These are phyloP conservation scores for Entomyzon cyanotis DNA, from an alignment of 2,113 vertebrate species.

Conservation along the genomic window DNA sequence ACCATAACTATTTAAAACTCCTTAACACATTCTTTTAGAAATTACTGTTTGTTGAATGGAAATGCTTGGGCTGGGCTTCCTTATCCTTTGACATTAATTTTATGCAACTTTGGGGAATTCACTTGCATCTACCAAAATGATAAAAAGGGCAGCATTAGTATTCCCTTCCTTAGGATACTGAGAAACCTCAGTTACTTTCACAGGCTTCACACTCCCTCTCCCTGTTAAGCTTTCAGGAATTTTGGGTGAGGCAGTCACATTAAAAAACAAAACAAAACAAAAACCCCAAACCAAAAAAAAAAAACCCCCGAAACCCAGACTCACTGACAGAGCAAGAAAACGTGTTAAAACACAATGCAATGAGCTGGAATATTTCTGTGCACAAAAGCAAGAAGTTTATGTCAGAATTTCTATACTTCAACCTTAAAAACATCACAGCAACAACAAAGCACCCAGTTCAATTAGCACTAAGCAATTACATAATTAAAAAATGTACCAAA, in stretches of 20 bases:
- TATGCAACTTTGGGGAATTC: neutral
- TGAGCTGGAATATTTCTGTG: neutral
- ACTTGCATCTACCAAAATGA: neutral
- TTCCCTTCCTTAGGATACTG: neutral
- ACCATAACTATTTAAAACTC: neutral
- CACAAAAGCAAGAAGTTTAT: neutral
- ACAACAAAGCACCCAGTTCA: neutral
- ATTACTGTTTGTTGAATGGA: neutral
- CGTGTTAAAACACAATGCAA: neutral
- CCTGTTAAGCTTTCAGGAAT: conserved; percentile 17
- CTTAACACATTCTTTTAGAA: neutral
- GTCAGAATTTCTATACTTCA: neutral
- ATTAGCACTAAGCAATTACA: neutral
- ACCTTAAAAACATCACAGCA: neutral
- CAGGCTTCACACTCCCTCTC: neutral
- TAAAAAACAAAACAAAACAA: neutral
- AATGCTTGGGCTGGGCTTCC: accelerated
- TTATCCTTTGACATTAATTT: neutral
- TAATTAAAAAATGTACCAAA: neutral
- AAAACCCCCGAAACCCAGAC: too few species aligned
- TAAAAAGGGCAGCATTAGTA: neutral
- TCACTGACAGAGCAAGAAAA: neutral
- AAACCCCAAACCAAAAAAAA: too few species aligned
- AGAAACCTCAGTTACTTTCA: neutral
- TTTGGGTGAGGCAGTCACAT: neutral